Evolutionary conservation across 2,797 vertebrate genomes (phyloP).

Genomic region (Limnodromus scolopaceus): DNA sequence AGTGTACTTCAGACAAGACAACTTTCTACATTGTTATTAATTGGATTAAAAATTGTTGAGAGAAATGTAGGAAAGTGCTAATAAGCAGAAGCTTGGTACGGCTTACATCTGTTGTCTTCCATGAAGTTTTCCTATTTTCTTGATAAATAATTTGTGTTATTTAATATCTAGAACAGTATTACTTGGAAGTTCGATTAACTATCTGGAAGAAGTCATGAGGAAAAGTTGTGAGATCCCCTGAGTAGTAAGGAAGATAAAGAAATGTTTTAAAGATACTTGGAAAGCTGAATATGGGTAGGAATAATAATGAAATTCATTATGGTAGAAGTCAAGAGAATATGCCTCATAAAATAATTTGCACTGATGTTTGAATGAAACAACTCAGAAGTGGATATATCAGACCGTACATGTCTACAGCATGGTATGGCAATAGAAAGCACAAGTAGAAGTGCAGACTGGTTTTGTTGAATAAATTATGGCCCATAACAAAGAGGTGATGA

Average conservation of each 20-base stretch:
- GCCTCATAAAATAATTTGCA: not conserved
- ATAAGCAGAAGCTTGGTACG: not conserved
- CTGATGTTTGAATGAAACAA: not conserved
- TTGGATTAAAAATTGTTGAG: not conserved
- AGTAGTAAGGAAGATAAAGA: not conserved
- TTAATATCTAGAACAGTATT: not conserved
- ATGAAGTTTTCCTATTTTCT: not conserved
- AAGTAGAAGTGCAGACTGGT: not conserved
- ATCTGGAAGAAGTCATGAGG: not conserved
- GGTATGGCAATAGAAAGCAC: not conserved
- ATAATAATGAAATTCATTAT: not conserved
- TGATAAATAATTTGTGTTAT: not conserved
- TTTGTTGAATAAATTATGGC: not conserved
- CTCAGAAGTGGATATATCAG: not conserved
- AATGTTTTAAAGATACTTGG: not conserved
- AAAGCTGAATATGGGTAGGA: not conserved
- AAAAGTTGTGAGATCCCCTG: not conserved
- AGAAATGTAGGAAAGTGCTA: not conserved
- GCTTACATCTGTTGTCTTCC: not conserved
- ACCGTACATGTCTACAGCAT: not conserved
- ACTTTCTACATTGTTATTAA: not conserved
- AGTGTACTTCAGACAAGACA: not conserved
- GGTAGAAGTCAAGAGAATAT: not conserved
- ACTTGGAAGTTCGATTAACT: not conserved
- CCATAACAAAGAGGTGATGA: fast-evolving